These are phyloP conservation scores for Macrotus californicus DNA, from an alignment of 2,113 vertebrate genomes.

Conservation along the genomic window DNA sequence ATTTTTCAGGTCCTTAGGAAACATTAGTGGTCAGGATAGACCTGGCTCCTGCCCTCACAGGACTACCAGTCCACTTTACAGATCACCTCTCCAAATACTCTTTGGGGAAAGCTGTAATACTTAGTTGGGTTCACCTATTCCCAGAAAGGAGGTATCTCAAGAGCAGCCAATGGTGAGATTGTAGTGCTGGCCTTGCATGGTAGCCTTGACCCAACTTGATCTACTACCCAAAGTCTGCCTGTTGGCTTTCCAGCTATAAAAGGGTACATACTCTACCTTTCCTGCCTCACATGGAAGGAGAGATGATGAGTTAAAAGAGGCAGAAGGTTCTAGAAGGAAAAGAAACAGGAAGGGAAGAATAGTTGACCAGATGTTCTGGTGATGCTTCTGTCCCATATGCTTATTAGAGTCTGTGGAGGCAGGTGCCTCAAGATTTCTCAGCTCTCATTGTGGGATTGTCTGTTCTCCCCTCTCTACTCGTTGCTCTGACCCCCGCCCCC, in stretches of 20 bases:
- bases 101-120: not conserved
- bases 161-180: not conserved
- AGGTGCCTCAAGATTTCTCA: not conserved
- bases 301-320: not conserved
- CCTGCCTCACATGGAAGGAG: not conserved
- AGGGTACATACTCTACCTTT: not conserved
- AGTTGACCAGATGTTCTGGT: not conserved
- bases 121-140: not conserved
- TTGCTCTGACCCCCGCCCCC: no score
- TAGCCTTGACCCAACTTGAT: not conserved
- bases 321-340: not conserved
- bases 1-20: not conserved
- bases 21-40: not conserved
- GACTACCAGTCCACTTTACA: not conserved
- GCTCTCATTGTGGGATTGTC: fast-evolving
- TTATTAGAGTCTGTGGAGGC: not conserved
- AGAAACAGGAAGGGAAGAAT: not conserved
- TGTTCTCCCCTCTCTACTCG: not conserved
- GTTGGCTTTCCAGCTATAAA: not conserved
- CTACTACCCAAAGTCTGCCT: not conserved
- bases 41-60: not conserved
- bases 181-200: not conserved
- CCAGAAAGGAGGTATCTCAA: not conserved
- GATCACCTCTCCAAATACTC: not conserved
- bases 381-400: not conserved